Base-by-base conservation (phyloP, 2,113 vertebrate species). In the Paracanthobrama guichenoti region DNA sequence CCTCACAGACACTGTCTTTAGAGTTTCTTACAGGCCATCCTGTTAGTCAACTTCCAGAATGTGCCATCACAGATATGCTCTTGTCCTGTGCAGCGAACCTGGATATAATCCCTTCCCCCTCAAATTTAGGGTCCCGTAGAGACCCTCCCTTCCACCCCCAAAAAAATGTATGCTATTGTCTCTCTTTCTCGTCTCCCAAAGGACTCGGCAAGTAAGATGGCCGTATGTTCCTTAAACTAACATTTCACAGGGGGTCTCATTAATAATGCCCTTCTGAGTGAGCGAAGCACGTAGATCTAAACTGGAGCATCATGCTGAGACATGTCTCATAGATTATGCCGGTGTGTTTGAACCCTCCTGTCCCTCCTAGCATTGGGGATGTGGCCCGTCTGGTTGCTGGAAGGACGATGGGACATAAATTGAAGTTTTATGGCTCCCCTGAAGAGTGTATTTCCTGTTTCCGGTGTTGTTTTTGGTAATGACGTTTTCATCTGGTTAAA, bases 341-440 rank as follows among this genome's bases (percentile, higher is more conserved):
- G 4, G 22, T 44, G 57, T 5, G 7, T 44, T 46, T 79, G 57
- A 79, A 35, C 35, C 11, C 22, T 39, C 35, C 7, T 10, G 76
- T 57, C 55, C 31, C 55, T 78, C 55, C 12, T 14, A 57, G 74
- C 10, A 12, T 22, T 8, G 0, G 12, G 12, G 71, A 48, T 74
- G 7, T 2, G 14, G n/a, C 6, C 55, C 42, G 57, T 46, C 76
- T 62, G 57, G 31, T 44, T 78, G 35, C 76, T 46, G 39, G 31
- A 39, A 13, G 39, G 35, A 62, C 62, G 76, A 79, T 79, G 76
- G 76, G 22, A 62, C 60, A 6, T 60, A 79, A 62, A 79, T 79
- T 62, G 13, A 79, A 62, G 57, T 79, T 79, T 79, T 79, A 79
- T 62, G 76, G 39, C 14, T 79, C n/a, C 76, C 55, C 57, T 62